Percentiles rank a stretch among this genome's conserved stretches.
Evolutionary conservation across 1,140 invertebrate species (phyloP).

Genomic region (Lerema accius): DNA sequence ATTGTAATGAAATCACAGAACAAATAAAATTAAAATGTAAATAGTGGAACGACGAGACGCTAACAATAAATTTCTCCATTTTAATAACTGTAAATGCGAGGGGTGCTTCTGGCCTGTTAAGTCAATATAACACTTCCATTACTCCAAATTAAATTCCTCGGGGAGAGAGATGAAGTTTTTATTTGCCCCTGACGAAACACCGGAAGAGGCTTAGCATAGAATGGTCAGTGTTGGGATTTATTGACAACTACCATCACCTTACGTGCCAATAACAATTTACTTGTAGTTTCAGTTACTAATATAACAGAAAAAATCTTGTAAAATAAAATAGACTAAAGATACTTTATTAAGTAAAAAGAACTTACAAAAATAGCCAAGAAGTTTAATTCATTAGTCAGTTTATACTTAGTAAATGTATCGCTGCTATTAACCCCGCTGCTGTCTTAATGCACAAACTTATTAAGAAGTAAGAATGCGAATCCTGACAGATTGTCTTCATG

Average conservation of each 20-base stretch:
- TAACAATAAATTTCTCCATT: conserved; percentile 83
- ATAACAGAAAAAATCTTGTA: no score
- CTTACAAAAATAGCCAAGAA: no score
- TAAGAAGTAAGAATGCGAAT: conserved; percentile 3
- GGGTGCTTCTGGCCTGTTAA: conserved; percentile 80
- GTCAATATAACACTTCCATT: conserved; percentile 83
- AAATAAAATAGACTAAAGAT: no score
- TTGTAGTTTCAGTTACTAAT: neutral
- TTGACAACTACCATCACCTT: neutral
- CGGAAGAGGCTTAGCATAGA: conserved; percentile 63
- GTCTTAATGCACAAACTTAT: conserved; percentile 6
- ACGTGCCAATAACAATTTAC: neutral
- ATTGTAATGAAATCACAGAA: conserved; percentile 78
- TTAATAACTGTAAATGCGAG: conserved; percentile 80
- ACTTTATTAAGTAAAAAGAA: no score
- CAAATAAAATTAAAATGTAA: conserved; percentile 82
- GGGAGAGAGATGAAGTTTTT: conserved; percentile 81
- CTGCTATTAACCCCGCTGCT: neutral
- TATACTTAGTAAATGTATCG: neutral
- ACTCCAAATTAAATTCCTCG: conserved; percentile 82
- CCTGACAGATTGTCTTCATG: conserved; percentile 27
- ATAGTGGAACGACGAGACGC: conserved; percentile 77
- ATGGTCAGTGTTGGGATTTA: conserved; percentile 38
- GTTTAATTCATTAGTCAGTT: neutral
- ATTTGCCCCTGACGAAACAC: conserved; percentile 73